Evolutionary conservation across 2,888 invertebrate species (phyloP), one percentile per base, ranked within the genome.

Genomic region (Cyclophora punctaria): DNA sequence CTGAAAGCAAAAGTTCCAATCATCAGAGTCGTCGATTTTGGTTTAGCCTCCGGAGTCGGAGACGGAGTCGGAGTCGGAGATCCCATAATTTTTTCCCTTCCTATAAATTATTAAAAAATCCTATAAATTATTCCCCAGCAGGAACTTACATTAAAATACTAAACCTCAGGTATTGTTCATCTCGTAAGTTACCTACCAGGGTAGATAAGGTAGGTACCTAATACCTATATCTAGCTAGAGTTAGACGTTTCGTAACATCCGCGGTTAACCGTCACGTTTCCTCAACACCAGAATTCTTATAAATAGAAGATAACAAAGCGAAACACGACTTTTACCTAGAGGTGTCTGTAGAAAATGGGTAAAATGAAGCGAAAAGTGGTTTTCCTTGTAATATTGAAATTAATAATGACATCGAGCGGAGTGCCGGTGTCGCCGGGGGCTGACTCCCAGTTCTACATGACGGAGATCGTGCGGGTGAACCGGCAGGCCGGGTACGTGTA

Each of bases 401-500:
- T 44, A 7, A 34, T 73, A 44, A 48, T 68, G 20, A 56, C 54
- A 47, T 56, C 55, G 48, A 65, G 55, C 55, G 49, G 44, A 47
- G 55, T 52, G 42, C 42, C 40, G 47, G 45, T 46, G 6, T 40
- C 53, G n/a, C n/a, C 51, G 7, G 51, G 40, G n/a, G 48, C 40
- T 5, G 52, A 51, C 37, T 49, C 57, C 5, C 53, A 56, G 52
- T 49, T 57, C 45, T 57, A 60, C 49, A 46, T 57, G 47, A 53
- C 59, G 41, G 53, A 60, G 48, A 56, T 58, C 20, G 51, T 66
- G 53, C 80, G 85, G 47, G 66, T 72, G 46, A 76, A 73, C 58
- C 78, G 87, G 3, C 84, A 88, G 70, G 78, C 73, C 51, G 88
- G 88, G 73, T 88, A 88, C 70, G 76, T 81, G 67, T 88, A 88